Base-by-base conservation (phyloP, 1,140 invertebrate genomes). In the Drosophila quadrilineata region DNA sequence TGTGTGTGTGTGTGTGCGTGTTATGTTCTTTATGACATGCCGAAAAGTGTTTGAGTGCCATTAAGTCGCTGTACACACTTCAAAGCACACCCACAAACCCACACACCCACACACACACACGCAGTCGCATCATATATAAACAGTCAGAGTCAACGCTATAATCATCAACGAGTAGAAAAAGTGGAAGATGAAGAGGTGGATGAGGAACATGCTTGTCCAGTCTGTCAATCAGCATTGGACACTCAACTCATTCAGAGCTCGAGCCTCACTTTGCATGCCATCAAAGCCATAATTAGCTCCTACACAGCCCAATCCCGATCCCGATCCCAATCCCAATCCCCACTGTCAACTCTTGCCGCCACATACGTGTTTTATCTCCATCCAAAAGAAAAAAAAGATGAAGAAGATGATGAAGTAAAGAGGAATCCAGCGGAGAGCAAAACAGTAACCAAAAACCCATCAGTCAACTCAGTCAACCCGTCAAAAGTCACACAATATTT, bases 31-130 rank as follows among this genome's bases (percentile, higher is more conserved):
- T 82, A 82, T 70, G 76, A 82, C 76, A 84, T 84, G 77, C 77
- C 77, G 60, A 84, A 84, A 85, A 85, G 79, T 85, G 79, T 85
- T 85, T 54, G 79, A 85, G 79, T 74, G 80, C 71, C 79, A 85
- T 85, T 79, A 85, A 85, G 80, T 68, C 71, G 65, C 77, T 84
- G 77, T 73, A 73, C 73, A 56, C 76, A 75, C 75, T 68, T 68
- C 45, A 67, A 71, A 41, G 58, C 75, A 60, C 65, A 45, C 36
- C 16, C 35, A 58, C 46, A 24, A 50, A 31, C 21, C 46, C 24
- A 26, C 29, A 46, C 48, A 57, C 62, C 14, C 73, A 70, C 74
- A 50, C 45, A 59, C 65, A 58, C 54, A 70, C 53, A 63, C 52
- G 28, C 43, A 41, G 31, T 41, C 50, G 53, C 43, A n/a, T n/a